Base-by-base conservation (phyloP, 2,113 vertebrate species). In the Ramphastos sulfuratus region DNA sequence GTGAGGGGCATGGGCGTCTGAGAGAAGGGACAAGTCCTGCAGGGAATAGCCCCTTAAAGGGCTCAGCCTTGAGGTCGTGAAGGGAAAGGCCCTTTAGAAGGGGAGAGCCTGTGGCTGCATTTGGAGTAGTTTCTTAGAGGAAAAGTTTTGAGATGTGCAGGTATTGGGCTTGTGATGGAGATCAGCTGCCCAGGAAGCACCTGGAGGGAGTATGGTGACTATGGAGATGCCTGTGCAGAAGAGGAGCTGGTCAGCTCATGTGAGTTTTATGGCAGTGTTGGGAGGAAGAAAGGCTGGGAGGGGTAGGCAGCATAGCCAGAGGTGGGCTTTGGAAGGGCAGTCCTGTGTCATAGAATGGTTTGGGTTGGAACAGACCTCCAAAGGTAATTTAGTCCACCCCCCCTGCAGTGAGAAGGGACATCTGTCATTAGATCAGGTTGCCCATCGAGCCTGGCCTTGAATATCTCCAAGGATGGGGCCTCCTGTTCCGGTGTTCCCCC, bases 181-280 rank as follows among this genome's bases (percentile, higher is more conserved):
- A 63, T 27, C 5, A 50, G n/a, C 33, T 46, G 3, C 3, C 3
- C 1, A 25, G 64, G 46, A 25, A 2, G 28, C 2, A 4, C 33
- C 10, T 17, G 31, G 39, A 15, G 33, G 24, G 19, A 72, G 12
- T 7, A 7, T 5, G 9, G 55, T 61, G 5, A 2, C 1, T 21
- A 1, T 2, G 2, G 14, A 72, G 6, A 6, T 18, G 7, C 2
- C 14, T 37, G 18, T 16, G 31, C 2, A 21, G 42, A 39, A 50
- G 15, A 3, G 10, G 20, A 31, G 16, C 15, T 50, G 27, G 12
- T 44, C 8, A 1, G 21, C 9, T 21, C 1, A 0, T 4, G 9
- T 12, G 37, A 27, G 16, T 20, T 71, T 64, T 66, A 20, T 7
- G 14, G n/a, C 5, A n/a, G 24, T 6, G 23, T 3, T 46, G 82